Percentiles rank a stretch among this genome's conserved stretches.
These are phyloP conservation scores for Sicus ferrugineus DNA, from an alignment of 2,888 invertebrate genomes.

Conservation along the genomic window DNA sequence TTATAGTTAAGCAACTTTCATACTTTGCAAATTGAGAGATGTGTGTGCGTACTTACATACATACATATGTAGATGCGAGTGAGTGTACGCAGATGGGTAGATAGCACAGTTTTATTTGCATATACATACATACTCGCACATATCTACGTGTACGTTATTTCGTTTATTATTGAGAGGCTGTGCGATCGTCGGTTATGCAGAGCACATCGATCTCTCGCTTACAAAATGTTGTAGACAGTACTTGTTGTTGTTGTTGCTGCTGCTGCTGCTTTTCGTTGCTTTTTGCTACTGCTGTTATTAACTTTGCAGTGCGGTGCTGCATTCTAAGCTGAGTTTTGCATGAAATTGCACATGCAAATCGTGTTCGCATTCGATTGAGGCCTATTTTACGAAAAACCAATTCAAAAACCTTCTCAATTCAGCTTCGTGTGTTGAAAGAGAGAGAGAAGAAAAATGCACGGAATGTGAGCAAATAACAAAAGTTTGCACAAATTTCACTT, in stretches of 20 bases:
- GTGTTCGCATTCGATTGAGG: background rate
- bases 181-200: constrained; percentile 32
- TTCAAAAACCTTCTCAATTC: too few relatives aligned
- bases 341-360: constrained; percentile 36
- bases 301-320: background rate
- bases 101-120: too few relatives aligned
- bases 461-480: too few relatives aligned
- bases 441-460: too few relatives aligned
- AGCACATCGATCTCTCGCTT: constrained; percentile 36
- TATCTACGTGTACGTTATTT: background rate
- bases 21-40: too few relatives aligned
- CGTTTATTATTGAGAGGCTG: constrained; percentile 25
- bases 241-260: constrained; percentile 28
- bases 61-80: background rate
- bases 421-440: too few relatives aligned
- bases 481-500: too few relatives aligned
- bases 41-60: background rate
- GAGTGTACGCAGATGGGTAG: background rate
- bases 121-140: background rate
- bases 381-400: constrained; percentile 4
- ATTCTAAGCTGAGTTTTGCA: constrained; percentile 23
- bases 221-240: constrained; percentile 25
- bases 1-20: too few relatives aligned
- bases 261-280: constrained; percentile 5
- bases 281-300: constrained; percentile 12